phyloP scores from a whole-genome alignment of 2,113 vertebrate genomes.

The Apodemus sylvaticus region DNA sequence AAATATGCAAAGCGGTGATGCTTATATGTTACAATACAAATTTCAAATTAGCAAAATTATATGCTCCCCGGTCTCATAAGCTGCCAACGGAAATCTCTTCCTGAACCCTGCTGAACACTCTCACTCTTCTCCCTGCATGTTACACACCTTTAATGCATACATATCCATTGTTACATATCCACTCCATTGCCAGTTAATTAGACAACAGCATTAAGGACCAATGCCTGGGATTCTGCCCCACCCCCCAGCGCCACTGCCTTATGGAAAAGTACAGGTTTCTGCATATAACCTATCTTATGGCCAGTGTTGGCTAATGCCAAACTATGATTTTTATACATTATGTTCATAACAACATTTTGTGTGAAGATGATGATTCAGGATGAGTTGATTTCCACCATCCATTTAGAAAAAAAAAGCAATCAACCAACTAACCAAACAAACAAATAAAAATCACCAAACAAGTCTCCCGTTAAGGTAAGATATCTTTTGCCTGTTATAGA shows the following conservation, averaged over 20 bases:
- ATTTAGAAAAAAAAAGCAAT: neutral
- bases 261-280: neutral
- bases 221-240: constrained; percentile 66
- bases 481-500: neutral
- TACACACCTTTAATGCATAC: constrained; percentile 80
- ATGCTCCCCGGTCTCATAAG: constrained; percentile 81
- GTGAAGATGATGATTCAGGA: constrained; percentile 50
- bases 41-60: constrained; percentile 86
- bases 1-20: constrained; percentile 84
- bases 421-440: neutral
- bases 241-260: neutral
- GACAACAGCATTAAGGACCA: constrained; percentile 83
- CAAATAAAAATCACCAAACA: neutral
- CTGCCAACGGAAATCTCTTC: constrained; percentile 79
- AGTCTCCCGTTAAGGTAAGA: neutral
- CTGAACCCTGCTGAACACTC: constrained; percentile 85
- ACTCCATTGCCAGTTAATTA: constrained; percentile 87
- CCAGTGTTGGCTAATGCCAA: constrained; percentile 44
- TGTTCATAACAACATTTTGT: constrained; percentile 57
- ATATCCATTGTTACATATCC: constrained; percentile 81
- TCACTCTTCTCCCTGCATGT: constrained; percentile 83
- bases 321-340: constrained; percentile 60
- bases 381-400: constrained; percentile 44
- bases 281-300: constrained; percentile 64
- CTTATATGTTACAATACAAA: constrained; percentile 85